A percentile compares a stretch with the other conserved stretches of the same genome.
Conservation (phyloP, 1,140 invertebrate genomes). For the Aphaenogaster rudis region DNA sequence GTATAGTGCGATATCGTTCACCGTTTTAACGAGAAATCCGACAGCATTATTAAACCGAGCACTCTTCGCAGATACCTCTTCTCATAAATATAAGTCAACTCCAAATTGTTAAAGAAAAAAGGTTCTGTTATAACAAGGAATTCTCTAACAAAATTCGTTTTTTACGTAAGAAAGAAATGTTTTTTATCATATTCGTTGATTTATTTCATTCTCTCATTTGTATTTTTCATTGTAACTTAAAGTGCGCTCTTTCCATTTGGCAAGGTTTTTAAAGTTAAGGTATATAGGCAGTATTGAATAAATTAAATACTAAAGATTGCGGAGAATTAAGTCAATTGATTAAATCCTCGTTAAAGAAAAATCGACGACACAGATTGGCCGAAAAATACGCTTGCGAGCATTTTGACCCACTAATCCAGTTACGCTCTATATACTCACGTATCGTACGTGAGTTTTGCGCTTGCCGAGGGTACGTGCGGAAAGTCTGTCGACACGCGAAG, state of each 20-base stretch:
- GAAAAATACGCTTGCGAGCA: constrained; percentile 4
- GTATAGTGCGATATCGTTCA: neutral
- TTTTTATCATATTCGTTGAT: neutral
- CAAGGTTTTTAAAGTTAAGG: neutral
- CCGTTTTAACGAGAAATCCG: neutral
- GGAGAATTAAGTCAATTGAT: neutral
- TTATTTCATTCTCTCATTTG: neutral
- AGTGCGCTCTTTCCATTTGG: neutral
- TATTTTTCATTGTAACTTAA: neutral
- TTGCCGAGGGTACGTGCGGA: constrained; percentile 13
- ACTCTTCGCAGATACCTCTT: neutral
- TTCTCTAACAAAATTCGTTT: neutral
- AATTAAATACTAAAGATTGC: neutral
- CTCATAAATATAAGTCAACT: neutral
- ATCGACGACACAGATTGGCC: neutral
- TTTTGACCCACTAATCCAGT: constrained; percentile 36
- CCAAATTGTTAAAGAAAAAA: neutral
- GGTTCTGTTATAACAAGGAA: neutral
- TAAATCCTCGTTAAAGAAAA: constrained; percentile 3
- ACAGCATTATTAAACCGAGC: neutral
- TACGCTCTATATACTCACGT: constrained; percentile 32
- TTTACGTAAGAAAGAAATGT: neutral
- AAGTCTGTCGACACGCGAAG: constrained; percentile 1
- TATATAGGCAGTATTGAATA: neutral
- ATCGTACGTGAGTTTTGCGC: constrained; percentile 42